Percentiles rank a stretch among this genome's conserved stretches.
Conservation (phyloP, 2,888 invertebrate genomes). For the Morpho deidamia region DNA sequence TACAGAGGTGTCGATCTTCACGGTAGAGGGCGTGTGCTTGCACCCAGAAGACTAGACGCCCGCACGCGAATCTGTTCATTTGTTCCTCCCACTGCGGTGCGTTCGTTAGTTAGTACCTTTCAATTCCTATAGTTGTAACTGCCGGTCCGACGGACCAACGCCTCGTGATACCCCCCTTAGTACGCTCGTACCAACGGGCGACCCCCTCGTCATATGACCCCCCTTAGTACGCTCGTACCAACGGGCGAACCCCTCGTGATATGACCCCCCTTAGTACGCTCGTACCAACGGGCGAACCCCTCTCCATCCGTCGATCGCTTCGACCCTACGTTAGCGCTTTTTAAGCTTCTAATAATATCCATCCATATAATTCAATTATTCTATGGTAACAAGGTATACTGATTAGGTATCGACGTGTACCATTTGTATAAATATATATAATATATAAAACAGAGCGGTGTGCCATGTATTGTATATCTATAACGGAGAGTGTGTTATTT, state of each 20-base stretch:
- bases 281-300: constrained; percentile 1
- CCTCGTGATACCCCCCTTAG: constrained; percentile 52
- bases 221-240: constrained; percentile 28
- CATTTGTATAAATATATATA: constrained; percentile 50
- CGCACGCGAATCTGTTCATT: constrained; percentile 33
- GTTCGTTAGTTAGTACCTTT: constrained; percentile 52
- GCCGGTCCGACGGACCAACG: constrained; percentile 59
- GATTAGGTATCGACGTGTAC: constrained; percentile 58
- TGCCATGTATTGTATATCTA: constrained; percentile 75
- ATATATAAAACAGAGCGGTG: constrained; percentile 61
- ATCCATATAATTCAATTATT: constrained; percentile 77
- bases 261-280: constrained; percentile 35
- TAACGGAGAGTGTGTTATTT: constrained; percentile 69
- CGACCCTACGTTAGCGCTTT: constrained; percentile 55
- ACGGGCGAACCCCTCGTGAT: constrained; percentile 19
- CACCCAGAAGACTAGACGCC: constrained; percentile 80
- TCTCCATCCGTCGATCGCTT: constrained; percentile 49
- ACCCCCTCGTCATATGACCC: too few relatives aligned
- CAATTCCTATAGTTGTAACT: constrained; percentile 60
- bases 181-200: constrained; percentile 4
- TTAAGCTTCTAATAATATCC: constrained; percentile 73
- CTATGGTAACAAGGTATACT: constrained; percentile 76
- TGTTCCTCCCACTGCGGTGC: constrained; percentile 29
- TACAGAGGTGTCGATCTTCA: constrained; percentile 96
- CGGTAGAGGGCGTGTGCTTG: constrained; percentile 93